Evolutionary conservation across 2,113 vertebrate species (phyloP), one percentile per base, ranked within the genome.

Genomic region (Microtus richardsoni): DNA sequence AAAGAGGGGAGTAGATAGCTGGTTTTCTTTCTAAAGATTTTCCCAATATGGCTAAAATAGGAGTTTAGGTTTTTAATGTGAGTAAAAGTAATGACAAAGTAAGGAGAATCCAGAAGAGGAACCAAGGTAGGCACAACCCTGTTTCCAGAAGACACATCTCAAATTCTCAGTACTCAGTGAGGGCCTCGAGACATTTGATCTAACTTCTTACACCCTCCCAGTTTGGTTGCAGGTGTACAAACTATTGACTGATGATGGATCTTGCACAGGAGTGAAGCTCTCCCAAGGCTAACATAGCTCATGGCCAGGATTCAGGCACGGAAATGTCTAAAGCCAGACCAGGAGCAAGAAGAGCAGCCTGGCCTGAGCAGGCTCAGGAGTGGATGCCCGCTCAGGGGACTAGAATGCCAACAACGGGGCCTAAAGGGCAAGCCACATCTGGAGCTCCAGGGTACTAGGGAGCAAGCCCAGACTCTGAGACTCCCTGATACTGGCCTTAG

Each of bases 111-210:
- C 3, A 33, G 66, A 73, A 77, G 52, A 47, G 24, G n/a, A 49
- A 52, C 1, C 70, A 77, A 68, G 73, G 4, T 8, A 36, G 78
- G 36, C 7, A 0, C 9, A 8, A 4, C 60, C 74, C 39, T 47
- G 17, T 3, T 44, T 49, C 47, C 12, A 0, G 1, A 30, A 62
- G 54, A 68, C 7, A 22, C 39, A 17, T 3, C 39, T 3, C 0
- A 7, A 73, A 68, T 47, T 54, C 73, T 84, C 39, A 21, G 58
- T 13, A 26, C 47, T 58, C 6, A 7, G 4, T 7, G 26, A 80
- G 36, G 33, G 9, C 64, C 58, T 28, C 39, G 60, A 19, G 3
- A 19, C 0, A 1, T 33, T 19, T 24, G 3, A n/a, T 36, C 28
- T 71, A 8, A 39, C 16, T 16, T 26, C 0, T 6, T 47, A 30